Conservation (phyloP, 2,888 invertebrate species). For the Oscheius sp. region DNA sequence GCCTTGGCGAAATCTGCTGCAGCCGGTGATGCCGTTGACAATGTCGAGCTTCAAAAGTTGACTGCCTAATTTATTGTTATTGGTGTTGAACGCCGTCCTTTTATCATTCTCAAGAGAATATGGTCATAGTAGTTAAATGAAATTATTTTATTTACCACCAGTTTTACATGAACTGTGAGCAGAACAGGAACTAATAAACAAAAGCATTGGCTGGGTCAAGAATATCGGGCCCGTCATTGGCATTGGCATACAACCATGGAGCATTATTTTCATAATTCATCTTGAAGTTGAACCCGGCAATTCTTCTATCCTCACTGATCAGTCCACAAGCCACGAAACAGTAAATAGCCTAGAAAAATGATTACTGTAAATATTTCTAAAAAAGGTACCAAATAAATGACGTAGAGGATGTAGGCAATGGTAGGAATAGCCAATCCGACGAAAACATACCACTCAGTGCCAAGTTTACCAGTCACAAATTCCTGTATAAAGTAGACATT, state of each 20-base stretch:
- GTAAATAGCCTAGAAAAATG: conserved; percentile 53
- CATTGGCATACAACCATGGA: conserved; percentile 27
- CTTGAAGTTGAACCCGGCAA: conserved; percentile 34
- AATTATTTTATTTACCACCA: too few relatives aligned
- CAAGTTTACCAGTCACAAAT: conserved; percentile 75
- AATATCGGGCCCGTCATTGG: too few relatives aligned
- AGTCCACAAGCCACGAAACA: conserved; percentile 54
- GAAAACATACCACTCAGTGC: conserved; percentile 75
- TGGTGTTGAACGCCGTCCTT: conserved; percentile 7
- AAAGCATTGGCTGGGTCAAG: background rate
- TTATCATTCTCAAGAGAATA: background rate
- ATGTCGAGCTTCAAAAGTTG: conserved; percentile 18
- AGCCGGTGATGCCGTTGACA: conserved; percentile 8
- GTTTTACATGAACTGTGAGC: background rate
- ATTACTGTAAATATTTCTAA: background rate
- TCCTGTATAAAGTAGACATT: conserved; percentile 84
- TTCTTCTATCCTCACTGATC: conserved; percentile 42
- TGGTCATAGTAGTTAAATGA: background rate
- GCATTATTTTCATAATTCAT: conserved; percentile 29
- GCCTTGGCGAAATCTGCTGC: background rate
- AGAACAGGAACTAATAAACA: background rate
- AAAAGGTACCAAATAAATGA: conserved; percentile 80
- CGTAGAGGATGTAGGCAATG: conserved; percentile 81
- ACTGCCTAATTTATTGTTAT: background rate
- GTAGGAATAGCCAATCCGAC: conserved; percentile 78